Evolutionary conservation across 2,888 invertebrate genomes (phyloP), one percentile per base, ranked within the genome.

Genomic region (Drosophila anceps): DNA sequence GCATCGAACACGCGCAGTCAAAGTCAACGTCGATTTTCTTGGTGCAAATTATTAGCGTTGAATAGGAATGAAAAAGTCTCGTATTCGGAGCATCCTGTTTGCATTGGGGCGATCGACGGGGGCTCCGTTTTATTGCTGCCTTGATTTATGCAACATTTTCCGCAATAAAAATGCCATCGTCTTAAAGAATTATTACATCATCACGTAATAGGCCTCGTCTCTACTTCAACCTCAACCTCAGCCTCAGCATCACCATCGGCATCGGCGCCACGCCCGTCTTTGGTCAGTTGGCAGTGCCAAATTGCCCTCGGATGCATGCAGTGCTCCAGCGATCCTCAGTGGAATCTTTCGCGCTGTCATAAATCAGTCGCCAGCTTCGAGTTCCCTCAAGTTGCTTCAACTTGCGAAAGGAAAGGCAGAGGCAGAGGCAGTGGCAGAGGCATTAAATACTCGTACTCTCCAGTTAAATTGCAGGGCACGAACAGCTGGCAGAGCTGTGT

Each of bases 131-230:
- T 83, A 88, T 81, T 88, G 81, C 85, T 76, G 81, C 85, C 87
- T 88, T 86, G 88, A 86, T 88, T 86, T 86, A 88, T 86, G 87
- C 86, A 88, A 88, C 88, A 84, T 87, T 84, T 86, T 82, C 81
- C 84, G 79, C 89, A 88, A 86, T 88, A 84, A 86, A 86, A 86
- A 75, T 88, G 89, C 89, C 86, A 86, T 76, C 76, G 75, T 82
- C 80, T 76, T 68, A 53, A 87, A 88, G 89, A 86, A 88, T 86
- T 86, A 86, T 86, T 86, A 88, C 89, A 88, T 86, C 85, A 86
- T 88, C 87, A 88, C 84, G 74, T 85, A 88, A 88, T 86, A 73
- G 88, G 77, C 80, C 76, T 69, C 80, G 60, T 74, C 77, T 74
- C 59, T 57, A 64, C 62, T 20, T 39, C 27, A 5, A 24, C n/a